Conservation (phyloP, 23 tunicate genomes). For the Ciona savignyi region DNA sequence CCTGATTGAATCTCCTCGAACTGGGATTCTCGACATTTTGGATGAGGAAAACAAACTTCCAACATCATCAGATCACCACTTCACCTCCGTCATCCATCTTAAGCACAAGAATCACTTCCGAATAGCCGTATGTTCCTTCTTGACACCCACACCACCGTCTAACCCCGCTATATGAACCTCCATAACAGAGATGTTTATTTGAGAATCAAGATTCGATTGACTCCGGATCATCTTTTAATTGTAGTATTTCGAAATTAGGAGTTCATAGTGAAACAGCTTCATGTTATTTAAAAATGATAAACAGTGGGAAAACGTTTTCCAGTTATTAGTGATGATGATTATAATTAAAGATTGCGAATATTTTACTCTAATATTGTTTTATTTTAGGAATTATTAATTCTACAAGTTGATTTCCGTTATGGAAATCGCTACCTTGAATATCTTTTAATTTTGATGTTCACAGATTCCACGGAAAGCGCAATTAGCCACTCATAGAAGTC, state of each 20-base stretch:
- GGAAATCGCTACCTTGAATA: too few relatives aligned
- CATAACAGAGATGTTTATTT: too few relatives aligned
- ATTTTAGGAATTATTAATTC: too few relatives aligned
- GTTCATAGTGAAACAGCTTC: neutral
- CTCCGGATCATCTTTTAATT: neutral
- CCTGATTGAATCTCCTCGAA: conserved; percentile 65
- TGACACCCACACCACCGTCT: too few relatives aligned
- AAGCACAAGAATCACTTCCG: conserved; percentile 72
- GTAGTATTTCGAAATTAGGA: neutral
- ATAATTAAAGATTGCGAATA: too few relatives aligned
- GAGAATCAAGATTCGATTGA: neutral
- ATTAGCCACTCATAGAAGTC: conserved; percentile 57
- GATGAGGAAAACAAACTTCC: conserved; percentile 97
- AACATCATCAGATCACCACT: conserved; percentile 58
- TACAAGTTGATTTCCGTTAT: too few relatives aligned
- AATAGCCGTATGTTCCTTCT: conserved; percentile 66
- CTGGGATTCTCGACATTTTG: conserved; percentile 80
- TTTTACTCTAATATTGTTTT: too few relatives aligned
- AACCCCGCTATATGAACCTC: neutral
- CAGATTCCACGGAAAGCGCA: conserved; percentile 90
- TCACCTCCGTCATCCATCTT: conserved; percentile 56
- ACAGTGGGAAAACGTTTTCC: neutral
- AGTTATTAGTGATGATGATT: too few relatives aligned
- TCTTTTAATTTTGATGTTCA: too few relatives aligned
- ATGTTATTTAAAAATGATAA: neutral